phyloP scores from a whole-genome alignment of 2,113 vertebrate genomes.

The Lonchura striata region DNA sequence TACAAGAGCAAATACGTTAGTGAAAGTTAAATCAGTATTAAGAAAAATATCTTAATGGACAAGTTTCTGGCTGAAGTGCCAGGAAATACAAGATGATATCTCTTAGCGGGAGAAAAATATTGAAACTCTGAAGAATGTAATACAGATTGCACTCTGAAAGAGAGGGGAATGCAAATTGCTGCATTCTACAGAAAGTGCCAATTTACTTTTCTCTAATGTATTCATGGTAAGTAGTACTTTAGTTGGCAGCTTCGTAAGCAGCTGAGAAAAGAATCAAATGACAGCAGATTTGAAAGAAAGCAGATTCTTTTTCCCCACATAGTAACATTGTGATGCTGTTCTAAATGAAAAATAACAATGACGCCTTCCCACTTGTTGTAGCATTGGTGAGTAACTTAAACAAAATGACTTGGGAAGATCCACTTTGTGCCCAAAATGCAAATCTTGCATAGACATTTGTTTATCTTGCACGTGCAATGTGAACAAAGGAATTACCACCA shows the following conservation, averaged over 20 bases:
- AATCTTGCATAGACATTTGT: background rate
- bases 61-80: slow-evolving; percentile 14
- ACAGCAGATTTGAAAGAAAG: background rate
- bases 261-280: background rate
- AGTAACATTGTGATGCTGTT: background rate
- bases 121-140: background rate
- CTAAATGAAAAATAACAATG: background rate
- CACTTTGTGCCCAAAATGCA: background rate
- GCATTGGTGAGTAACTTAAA: background rate
- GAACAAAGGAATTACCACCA: background rate
- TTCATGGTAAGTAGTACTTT: slow-evolving; percentile 3
- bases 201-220: slow-evolving; percentile 14
- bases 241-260: background rate
- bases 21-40: slow-evolving; percentile 3
- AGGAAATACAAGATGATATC: background rate
- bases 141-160: slow-evolving; percentile 10
- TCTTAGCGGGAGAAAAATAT: background rate
- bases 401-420: background rate
- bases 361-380: background rate
- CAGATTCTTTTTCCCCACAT: background rate
- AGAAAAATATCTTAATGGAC: background rate
- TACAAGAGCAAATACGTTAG: background rate
- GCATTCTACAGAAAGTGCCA: slow-evolving; percentile 8
- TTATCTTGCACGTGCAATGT: background rate
- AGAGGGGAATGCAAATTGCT: background rate